Evolutionary conservation across 2,888 invertebrate species (phyloP), one percentile per base, ranked within the genome.

Genomic region (Dysmachus trigonus): DNA sequence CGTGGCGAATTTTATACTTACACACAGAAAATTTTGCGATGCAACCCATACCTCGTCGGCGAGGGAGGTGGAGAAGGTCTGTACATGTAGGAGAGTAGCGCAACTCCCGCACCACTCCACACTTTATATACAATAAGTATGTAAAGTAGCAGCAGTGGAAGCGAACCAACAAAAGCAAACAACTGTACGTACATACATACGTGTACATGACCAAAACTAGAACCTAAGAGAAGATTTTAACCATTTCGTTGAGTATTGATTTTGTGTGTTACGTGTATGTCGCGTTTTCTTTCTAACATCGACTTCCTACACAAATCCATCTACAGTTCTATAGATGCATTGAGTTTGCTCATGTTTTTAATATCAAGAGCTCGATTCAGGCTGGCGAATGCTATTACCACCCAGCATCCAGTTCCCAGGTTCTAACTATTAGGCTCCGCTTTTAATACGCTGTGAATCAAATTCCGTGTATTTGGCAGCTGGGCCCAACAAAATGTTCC

Each of bases 241-340:
- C 85, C 85, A 85, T 77, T 76, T 85, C 85, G 83, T 86, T 76
- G 73, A 86, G 85, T 87, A 87, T 87, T 86, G 87, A 87, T 87
- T 87, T 87, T 87, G 85, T 87, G 82, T 76, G 71, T 82, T 53
- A 81, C 82, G 82, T 84, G 30, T 74, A 86, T 85, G 85, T 79
- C 85, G 86, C 84, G 85, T 84, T 86, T 85, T 86, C 86, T 86
- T 85, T 86, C 83, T 76, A 83, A 72, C 86, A 81, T 86, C 72
- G 79, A 51, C 71, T 81, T 86, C 62, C 81, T 79, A 73, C 86
- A 81, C 71, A 53, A 22, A 86, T 86, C 47, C 71, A 85, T 71
- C 62, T 53, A 62, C 51, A 85, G 79, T 79, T 83, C 76, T 76
- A 74, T 85, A 85, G 76, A 85, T 77, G 76, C 76, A 85, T 77